A percentile compares a stretch with the other conserved stretches of the same genome.
Evolutionary conservation across 2,797 vertebrate genomes (phyloP).

Genomic region (Darevskia mixta): DNA sequence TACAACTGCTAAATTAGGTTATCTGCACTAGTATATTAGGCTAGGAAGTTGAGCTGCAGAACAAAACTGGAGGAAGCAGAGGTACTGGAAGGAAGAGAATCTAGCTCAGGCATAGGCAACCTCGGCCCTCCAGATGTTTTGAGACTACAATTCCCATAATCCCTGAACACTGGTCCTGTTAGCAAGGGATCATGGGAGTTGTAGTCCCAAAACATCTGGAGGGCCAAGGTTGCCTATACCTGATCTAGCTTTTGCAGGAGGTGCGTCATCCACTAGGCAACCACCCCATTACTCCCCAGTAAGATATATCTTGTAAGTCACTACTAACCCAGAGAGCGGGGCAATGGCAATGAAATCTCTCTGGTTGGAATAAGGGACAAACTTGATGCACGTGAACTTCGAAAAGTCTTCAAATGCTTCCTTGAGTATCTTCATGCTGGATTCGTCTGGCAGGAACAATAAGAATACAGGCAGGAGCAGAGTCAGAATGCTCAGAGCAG

Average conservation of each 20-base stretch:
- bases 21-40: background rate
- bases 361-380: conserved; percentile 64
- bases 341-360: conserved; percentile 71
- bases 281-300: background rate
- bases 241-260: background rate
- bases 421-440: conserved; percentile 51
- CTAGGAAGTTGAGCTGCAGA: background rate
- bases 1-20: too few species aligned
- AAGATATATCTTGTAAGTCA: accelerated
- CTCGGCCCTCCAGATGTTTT: too few species aligned
- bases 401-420: conserved; percentile 66
- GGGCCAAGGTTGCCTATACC: too few species aligned
- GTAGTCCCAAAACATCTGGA: too few species aligned
- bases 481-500: too few species aligned
- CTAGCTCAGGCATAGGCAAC: background rate
- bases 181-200: too few species aligned
- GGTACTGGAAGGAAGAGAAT: background rate
- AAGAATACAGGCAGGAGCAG: background rate
- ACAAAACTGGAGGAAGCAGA: background rate
- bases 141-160: too few species aligned
- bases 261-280: background rate
- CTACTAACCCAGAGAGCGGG: conserved; percentile 71
- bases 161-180: too few species aligned
- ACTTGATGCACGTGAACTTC: conserved; percentile 65
- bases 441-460: conserved; percentile 41